Base-by-base conservation (phyloP, 2,888 invertebrate species). In the Caenorhabditis doughertyi region DNA sequence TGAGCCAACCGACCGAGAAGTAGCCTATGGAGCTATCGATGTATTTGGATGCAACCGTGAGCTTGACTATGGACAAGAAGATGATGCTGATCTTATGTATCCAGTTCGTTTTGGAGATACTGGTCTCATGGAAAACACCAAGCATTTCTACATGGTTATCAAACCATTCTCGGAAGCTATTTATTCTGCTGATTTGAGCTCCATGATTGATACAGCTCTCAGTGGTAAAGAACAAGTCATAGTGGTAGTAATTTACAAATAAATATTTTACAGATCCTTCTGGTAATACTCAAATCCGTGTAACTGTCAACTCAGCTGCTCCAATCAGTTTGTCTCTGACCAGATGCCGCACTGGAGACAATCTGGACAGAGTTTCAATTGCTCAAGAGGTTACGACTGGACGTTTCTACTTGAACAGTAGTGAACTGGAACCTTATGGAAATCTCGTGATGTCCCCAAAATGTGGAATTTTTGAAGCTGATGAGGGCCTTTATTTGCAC, bases 11-110 rank as follows among this genome's bases (percentile, higher is more conserved):
- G n/a, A 32, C 1, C 9, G n/a, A 0, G 21, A 49, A 2, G 4
- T 49, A n/a, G 11, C 11, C 11, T 2, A 3, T 13, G 64, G 64
- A 64, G 0, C 23, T 7, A 4, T 64, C 9, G 9, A 47, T 13
- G 5, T 64, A 13, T 64, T n/a, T 21, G 47, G 44, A 29, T 64
- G 64, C 27, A 8, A 42, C 9, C 47, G 49, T 13, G 64, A 64
- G 11, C 9, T 16, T n/a, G n/a, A n/a, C n/a, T n/a, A n/a, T n/a
- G n/a, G n/a, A n/a, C n/a, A n/a, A 5, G 64, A 32, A 3, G 29
- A 47, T 21, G 11, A 18, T 3, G 18, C 13, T 3, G 27, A 49
- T 7, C 3, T 39, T 4, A 11, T 18, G 1, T 64, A 49, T 21
- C 3, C 39, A 39, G 2, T 39, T 35, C 39, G 35, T 13, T 18